These are phyloP conservation scores for Coranthus polyacanthus DNA, from an alignment of 2,797 vertebrate species.

Conservation along the genomic window DNA sequence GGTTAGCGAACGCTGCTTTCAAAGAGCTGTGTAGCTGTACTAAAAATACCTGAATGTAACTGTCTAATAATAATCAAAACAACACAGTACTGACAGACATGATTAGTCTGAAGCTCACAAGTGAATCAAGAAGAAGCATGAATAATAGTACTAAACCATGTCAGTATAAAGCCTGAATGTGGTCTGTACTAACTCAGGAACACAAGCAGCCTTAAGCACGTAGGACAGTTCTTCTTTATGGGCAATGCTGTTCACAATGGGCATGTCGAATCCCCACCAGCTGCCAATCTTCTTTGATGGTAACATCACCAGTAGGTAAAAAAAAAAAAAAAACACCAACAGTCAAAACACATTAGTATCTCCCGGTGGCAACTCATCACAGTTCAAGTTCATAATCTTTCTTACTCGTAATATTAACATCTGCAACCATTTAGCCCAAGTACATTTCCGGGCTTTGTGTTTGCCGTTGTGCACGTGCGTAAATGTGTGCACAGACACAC, in stretches of 20 bases:
- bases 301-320: conserved; percentile 52
- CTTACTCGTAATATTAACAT: conserved; percentile 59
- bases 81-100: not conserved
- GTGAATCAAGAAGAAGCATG: not conserved
- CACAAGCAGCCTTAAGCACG: conserved; percentile 23
- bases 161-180: conserved; percentile 4
- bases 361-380: conserved; percentile 44
- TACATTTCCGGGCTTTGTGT: conserved; percentile 35
- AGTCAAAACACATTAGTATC: conserved; percentile 54
- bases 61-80: not conserved
- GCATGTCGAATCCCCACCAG: conserved; percentile 37
- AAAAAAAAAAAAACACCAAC: conserved; percentile 17
- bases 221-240: conserved; percentile 36
- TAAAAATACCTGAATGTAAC: not conserved
- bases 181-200: conserved; percentile 21
- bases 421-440: conserved; percentile 62
- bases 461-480: conserved; percentile 1
- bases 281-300: conserved; percentile 50
- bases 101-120: not conserved
- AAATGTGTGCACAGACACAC: conserved; percentile 3
- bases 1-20: not conserved
- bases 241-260: conserved; percentile 25
- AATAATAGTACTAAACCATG: not conserved
- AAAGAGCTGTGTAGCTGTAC: not conserved
- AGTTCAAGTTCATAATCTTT: conserved; percentile 64